Evolutionary conservation across 2,888 invertebrate species (phyloP).

Genomic region (Apamea monoglypha): DNA sequence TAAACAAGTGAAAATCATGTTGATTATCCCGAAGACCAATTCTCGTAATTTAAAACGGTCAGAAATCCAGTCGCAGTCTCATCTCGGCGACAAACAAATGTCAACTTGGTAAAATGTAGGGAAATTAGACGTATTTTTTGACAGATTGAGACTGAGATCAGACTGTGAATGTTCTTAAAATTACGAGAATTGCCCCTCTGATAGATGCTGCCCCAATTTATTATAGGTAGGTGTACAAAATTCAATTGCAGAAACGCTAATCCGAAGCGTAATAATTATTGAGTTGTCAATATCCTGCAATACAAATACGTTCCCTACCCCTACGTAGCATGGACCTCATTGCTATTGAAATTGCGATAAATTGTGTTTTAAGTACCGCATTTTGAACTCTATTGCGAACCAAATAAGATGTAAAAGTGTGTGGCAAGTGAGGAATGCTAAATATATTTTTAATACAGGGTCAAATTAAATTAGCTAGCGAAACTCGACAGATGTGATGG

Average conservation of each 20-base stretch:
- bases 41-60: too few species aligned
- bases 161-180: too few species aligned
- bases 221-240: conserved; percentile 5
- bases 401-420: background rate
- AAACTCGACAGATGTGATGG: too few species aligned
- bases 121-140: too few species aligned
- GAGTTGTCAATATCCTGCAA: conserved; percentile 54
- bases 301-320: conserved; percentile 43
- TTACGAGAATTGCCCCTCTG: too few species aligned
- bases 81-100: too few species aligned
- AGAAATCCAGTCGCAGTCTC: too few species aligned
- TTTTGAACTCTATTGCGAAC: conserved; percentile 14
- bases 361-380: conserved; percentile 7
- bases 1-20: background rate
- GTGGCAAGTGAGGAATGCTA: too few species aligned
- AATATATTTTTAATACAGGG: background rate
- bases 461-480: too few species aligned
- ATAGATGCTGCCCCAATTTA: conserved; percentile 1
- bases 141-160: too few species aligned
- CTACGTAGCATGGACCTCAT: conserved; percentile 20
- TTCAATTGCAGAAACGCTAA: conserved; percentile 49
- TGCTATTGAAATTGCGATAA: conserved; percentile 27
- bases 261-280: conserved; percentile 46
- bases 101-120: too few species aligned
- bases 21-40: conserved; percentile 12